Conservation (phyloP, 1,140 invertebrate species). For the Nymphalis io region DNA sequence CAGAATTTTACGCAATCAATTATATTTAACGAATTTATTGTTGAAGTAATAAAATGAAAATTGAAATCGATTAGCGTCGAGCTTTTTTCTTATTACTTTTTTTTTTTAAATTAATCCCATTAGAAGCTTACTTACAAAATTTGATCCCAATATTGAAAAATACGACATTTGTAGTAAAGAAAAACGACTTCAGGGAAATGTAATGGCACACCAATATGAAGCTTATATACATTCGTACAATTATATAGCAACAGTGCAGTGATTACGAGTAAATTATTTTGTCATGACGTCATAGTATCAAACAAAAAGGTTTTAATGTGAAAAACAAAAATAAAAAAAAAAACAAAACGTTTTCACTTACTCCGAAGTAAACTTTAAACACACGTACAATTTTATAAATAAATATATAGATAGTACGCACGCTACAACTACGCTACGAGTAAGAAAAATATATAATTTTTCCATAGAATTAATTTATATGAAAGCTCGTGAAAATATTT, state of each 20-base stretch:
- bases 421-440: conserved; percentile 68
- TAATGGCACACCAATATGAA: conserved; percentile 42
- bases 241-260: conserved; percentile 24
- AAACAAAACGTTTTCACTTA: conserved; percentile 31
- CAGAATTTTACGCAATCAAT: neutral
- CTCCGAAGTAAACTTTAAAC: conserved; percentile 32
- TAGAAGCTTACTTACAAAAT: conserved; percentile 45
- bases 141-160: conserved; percentile 73
- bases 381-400: conserved; percentile 37
- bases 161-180: conserved; percentile 30
- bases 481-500: conserved; percentile 77
- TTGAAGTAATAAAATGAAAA: neutral
- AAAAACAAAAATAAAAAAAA: conserved; percentile 5
- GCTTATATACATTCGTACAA: conserved; percentile 35
- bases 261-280: conserved; percentile 27
- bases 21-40: neutral
- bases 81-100: too few species aligned
- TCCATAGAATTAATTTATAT: conserved; percentile 67
- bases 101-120: conserved; percentile 16
- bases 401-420: conserved; percentile 47
- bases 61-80: too few species aligned
- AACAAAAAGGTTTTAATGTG: neutral
- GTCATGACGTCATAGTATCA: neutral
- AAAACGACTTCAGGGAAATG: conserved; percentile 21
- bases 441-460: conserved; percentile 79